phyloP scores from a whole-genome alignment of 1,140 invertebrate genomes.

The Aphidius gifuensis region DNA sequence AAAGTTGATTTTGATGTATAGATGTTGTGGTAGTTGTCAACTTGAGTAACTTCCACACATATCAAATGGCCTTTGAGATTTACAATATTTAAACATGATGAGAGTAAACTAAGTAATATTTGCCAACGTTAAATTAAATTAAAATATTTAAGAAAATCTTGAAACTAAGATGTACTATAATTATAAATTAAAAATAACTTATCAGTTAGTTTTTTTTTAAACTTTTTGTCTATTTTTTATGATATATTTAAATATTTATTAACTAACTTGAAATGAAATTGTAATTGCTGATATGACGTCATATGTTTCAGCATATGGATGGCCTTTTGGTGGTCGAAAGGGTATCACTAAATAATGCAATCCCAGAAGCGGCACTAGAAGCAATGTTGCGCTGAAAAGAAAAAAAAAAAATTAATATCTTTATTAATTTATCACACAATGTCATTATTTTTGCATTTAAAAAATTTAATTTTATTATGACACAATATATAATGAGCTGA shows the following conservation, averaged over 20 bases:
- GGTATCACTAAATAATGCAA: conserved; percentile 85
- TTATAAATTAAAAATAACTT: too few relatives aligned
- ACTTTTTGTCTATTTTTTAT: neutral
- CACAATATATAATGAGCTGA: too few relatives aligned
- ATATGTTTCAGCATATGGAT: conserved; percentile 74
- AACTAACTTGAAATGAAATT: conserved; percentile 81
- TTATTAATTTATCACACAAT: too few relatives aligned
- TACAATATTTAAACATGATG: neutral
- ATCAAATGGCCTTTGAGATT: neutral
- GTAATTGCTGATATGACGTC: conserved; percentile 80
- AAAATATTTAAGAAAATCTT: too few relatives aligned
- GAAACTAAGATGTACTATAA: too few relatives aligned
- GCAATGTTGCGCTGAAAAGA: conserved; percentile 72
- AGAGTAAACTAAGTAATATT: too few relatives aligned
- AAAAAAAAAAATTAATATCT: neutral
- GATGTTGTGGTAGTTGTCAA: too few relatives aligned
- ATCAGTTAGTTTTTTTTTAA: neutral
- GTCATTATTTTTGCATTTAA: too few relatives aligned
- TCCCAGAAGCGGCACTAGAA: conserved; percentile 79
- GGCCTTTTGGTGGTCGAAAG: conserved; percentile 73
- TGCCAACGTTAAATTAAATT: too few relatives aligned
- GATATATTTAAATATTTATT: neutral
- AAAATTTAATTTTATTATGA: too few relatives aligned
- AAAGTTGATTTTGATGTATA: too few relatives aligned
- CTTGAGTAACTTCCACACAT: neutral